Evolutionary conservation across 2,113 vertebrate genomes (phyloP).

Genomic region (Megatriorchis doriae): DNA sequence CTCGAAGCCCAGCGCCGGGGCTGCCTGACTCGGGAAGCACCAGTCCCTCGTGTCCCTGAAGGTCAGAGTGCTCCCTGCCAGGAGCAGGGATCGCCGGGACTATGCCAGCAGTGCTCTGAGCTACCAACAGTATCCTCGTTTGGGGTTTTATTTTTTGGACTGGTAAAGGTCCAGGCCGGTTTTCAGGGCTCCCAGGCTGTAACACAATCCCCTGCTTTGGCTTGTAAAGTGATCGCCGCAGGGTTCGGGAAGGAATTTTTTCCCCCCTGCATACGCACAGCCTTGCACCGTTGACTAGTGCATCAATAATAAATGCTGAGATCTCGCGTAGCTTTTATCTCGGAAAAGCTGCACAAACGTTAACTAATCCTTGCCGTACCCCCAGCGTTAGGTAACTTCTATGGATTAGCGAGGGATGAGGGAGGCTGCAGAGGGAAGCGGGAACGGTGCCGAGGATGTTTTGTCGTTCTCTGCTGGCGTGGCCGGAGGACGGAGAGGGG

Average conservation of each 20-base stretch:
- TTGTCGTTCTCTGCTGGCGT: not conserved
- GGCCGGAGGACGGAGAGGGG: not conserved
- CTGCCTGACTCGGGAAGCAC: not conserved
- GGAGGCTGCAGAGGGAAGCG: not conserved
- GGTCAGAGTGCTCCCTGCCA: constrained; percentile 29
- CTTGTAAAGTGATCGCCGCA: constrained; percentile 52
- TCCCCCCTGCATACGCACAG: not conserved
- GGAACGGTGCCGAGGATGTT: not conserved
- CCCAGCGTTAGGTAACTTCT: not conserved
- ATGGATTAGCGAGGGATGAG: not conserved
- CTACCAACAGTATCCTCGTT: not conserved
- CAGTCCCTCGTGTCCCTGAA: not conserved
- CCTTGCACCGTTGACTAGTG: not conserved
- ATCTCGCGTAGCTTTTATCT: constrained; percentile 12
- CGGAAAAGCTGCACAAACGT: not conserved
- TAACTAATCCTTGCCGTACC: constrained; percentile 2
- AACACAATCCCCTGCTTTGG: constrained; percentile 34
- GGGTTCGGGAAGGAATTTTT: constrained; percentile 32
- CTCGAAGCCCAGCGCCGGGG: fast-evolving
- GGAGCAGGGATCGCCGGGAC: not conserved
- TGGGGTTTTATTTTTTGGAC: not conserved
- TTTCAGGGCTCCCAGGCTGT: constrained; percentile 5
- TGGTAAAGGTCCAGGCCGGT: not conserved
- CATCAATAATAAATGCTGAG: constrained; percentile 48
- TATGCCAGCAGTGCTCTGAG: not conserved